Evolutionary conservation across 1,140 invertebrate genomes (phyloP), one percentile per base, ranked within the genome.

Genomic region (Bradysia coprophila): DNA sequence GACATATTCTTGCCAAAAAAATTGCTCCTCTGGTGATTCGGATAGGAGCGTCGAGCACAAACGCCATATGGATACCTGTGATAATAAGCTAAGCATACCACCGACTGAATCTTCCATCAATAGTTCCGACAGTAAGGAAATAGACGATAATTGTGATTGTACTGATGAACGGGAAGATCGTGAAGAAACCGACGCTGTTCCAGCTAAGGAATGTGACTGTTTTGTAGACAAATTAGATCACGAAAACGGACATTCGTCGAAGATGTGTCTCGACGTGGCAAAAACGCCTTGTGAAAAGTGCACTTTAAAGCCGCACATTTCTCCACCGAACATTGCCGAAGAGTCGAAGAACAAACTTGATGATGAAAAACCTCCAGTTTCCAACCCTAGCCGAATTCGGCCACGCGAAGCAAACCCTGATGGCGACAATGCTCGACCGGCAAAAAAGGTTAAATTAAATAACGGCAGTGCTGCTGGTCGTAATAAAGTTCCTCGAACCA

Each of bases 361-460:
- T n/a, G 20, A 43, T 15, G 18, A 23, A 20, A 21, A 21, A 4
- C 15, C 31, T 11, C 20, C 18, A 38, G 13, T n/a, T 8, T 23
- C 13, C 8, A 23, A 40, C 16, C n/a, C 15, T 24, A 13, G 15
- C 8, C 11, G 4, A 23, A 22, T 21, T 8, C 3, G 39, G 20
- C 21, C 22, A 11, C 39, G 39, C 16, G 39, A 40, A 23, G 24
- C 16, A 23, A 40, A 24, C 18, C 21, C 16, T 19, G 36, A 43
- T 32, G 18, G 9, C 21, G 42, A 36, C 22, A 34, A 38, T 38
- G 19, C 19, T 28, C 34, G 34, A 15, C 43, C 43, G 16, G 23
- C 21, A 21, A 44, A 44, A 23, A 28, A 32, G n/a, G 13, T 42
- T 21, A 40, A 39, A 36, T 42, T 43, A 11, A 45, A 48, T 18